phyloP scores from a whole-genome alignment of 2,113 vertebrate species.

The Neogale vison region DNA sequence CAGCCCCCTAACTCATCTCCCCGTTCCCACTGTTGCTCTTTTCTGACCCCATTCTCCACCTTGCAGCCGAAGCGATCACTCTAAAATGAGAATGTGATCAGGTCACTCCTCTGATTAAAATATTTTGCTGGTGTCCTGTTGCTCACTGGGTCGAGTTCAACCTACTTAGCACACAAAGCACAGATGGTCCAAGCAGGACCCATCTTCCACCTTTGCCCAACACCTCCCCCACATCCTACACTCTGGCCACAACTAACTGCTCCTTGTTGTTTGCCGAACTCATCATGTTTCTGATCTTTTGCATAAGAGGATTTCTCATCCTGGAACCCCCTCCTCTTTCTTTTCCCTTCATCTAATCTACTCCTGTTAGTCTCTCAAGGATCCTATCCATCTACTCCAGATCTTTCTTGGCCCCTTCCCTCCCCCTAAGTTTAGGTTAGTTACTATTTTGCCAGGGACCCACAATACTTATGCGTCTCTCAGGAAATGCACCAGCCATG shows the following conservation, averaged over 20 bases:
- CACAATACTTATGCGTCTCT: neutral
- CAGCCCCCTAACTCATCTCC: neutral
- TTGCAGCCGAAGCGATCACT: neutral
- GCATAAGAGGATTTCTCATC: neutral
- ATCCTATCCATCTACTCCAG: neutral
- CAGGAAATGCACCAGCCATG: neutral
- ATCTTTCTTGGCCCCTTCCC: neutral
- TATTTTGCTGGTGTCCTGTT: neutral
- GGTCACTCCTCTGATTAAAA: neutral
- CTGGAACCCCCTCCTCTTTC: neutral
- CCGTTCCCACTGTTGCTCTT: neutral
- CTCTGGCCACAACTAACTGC: neutral
- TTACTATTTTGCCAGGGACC: neutral
- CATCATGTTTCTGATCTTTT: constrained; percentile 31
- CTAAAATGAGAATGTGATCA: neutral
- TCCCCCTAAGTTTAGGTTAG: neutral
- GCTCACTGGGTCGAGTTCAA: neutral
- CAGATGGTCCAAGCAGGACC: neutral
- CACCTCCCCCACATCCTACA: neutral
- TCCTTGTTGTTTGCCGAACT: constrained; percentile 26
- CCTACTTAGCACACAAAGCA: neutral
- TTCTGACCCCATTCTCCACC: neutral
- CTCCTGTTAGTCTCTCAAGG: neutral
- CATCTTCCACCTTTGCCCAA: neutral
- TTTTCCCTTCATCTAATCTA: neutral